A percentile compares a stretch with the other conserved stretches of the same genome.
Conservation (phyloP, 23 tunicate genomes). For the Pegea sp. region DNA sequence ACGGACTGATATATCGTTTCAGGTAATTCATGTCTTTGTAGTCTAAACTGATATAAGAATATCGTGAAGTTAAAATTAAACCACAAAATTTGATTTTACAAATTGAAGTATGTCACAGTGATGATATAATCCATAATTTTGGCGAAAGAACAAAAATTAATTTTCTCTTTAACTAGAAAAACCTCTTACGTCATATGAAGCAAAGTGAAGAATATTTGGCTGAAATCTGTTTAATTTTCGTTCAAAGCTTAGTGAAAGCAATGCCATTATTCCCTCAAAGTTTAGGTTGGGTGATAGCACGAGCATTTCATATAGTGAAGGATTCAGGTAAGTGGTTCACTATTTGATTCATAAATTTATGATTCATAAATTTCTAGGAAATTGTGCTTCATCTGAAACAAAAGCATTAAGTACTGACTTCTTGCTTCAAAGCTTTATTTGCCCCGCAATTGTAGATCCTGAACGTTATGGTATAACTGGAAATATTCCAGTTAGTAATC, state of each 20-base stretch:
- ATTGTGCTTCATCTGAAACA: too few species aligned
- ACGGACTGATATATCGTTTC: slow-evolving; percentile 29
- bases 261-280: slow-evolving; percentile 74
- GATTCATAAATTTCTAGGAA: too few species aligned
- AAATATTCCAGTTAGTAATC: slow-evolving; percentile 71
- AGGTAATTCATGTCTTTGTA: slow-evolving; percentile 9
- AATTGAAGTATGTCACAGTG: too few species aligned
- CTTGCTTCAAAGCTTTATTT: slow-evolving; percentile 81
- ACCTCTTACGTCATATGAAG: slow-evolving; percentile 27
- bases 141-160: too few species aligned
- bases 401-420: slow-evolving; percentile 71
- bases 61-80: too few species aligned
- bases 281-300: slow-evolving; percentile 77
- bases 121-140: too few species aligned
- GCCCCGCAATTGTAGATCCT: slow-evolving; percentile 91
- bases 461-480: slow-evolving; percentile 90
- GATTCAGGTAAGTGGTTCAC: slow-evolving; percentile 43
- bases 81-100: too few species aligned
- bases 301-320: slow-evolving; percentile 76
- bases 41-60: too few species aligned
- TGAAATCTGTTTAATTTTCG: slow-evolving; percentile 40
- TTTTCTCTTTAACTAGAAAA: too few species aligned
- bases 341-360: neutral
- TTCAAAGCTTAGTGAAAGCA: slow-evolving; percentile 25
- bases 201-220: slow-evolving; percentile 24